phyloP scores from a whole-genome alignment of 2,888 invertebrate genomes.

The Gnatocerus cornutus region DNA sequence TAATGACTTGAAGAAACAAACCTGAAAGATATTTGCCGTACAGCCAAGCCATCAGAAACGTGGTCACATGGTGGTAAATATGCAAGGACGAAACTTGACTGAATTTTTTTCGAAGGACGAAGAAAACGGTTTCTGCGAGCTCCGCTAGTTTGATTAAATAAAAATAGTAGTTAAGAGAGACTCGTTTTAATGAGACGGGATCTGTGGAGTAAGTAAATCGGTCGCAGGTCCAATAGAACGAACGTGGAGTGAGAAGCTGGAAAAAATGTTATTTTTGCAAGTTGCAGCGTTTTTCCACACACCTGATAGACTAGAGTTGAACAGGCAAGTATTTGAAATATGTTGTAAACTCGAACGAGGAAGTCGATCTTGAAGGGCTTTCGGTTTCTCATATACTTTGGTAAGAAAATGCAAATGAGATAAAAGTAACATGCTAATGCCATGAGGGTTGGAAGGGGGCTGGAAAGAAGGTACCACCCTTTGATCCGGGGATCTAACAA shows the following conservation, averaged over 20 bases:
- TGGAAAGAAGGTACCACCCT: slow-evolving; percentile 74
- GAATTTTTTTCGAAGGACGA: slow-evolving; percentile 81
- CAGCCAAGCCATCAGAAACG: slow-evolving; percentile 76
- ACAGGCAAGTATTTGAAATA: slow-evolving; percentile 83
- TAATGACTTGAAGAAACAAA: slow-evolving; percentile 59
- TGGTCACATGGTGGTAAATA: slow-evolving; percentile 81
- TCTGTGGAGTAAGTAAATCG: slow-evolving; percentile 81
- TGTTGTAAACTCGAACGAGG: slow-evolving; percentile 84
- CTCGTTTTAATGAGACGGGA: slow-evolving; percentile 75
- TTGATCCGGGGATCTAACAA: slow-evolving; percentile 71
- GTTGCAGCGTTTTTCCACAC: not conserved
- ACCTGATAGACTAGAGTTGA: slow-evolving; percentile 72
- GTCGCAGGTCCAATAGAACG: slow-evolving; percentile 72
- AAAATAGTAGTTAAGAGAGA: slow-evolving; percentile 75
- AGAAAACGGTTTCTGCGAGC: slow-evolving; percentile 71
- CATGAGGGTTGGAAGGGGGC: slow-evolving; percentile 70
- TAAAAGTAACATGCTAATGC: slow-evolving; percentile 72
- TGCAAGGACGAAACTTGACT: slow-evolving; percentile 82
- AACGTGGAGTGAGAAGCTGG: slow-evolving; percentile 7
- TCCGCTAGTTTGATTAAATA: slow-evolving; percentile 79
- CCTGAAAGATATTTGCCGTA: slow-evolving; percentile 79
- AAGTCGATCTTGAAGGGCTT: slow-evolving; percentile 78
- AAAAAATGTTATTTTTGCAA: not conserved
- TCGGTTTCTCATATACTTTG: slow-evolving; percentile 80
- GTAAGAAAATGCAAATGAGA: slow-evolving; percentile 73